phyloP scores from a whole-genome alignment of 2,888 invertebrate genomes.

The Uloborus plumipes region DNA sequence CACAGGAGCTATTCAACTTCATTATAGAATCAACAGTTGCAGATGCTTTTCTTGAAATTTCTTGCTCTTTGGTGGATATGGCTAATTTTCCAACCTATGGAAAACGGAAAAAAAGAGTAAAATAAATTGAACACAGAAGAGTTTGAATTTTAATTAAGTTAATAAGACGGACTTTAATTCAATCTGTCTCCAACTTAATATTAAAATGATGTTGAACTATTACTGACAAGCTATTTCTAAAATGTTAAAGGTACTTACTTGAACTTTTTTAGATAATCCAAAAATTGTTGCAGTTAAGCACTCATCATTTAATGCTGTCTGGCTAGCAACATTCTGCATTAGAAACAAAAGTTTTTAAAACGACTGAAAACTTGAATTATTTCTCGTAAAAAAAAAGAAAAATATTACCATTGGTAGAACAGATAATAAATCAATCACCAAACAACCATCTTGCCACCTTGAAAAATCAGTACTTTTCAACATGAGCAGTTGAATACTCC shows the following conservation, averaged over 20 bases:
- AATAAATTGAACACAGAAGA: not conserved
- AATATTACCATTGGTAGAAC: conserved; percentile 25
- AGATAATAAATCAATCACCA: conserved; percentile 18
- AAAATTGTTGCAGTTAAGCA: conserved; percentile 22
- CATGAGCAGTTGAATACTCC: conserved; percentile 21
- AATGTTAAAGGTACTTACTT: conserved; percentile 13
- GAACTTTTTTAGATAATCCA: conserved; percentile 29
- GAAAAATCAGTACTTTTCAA: conserved; percentile 13
- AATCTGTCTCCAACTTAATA: not conserved
- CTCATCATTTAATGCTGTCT: conserved; percentile 2
- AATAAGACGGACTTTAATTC: not conserved
- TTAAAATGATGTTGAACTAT: not conserved
- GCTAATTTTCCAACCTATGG: conserved; percentile 19
- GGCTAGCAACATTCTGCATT: conserved; percentile 1
- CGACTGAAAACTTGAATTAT: not conserved
- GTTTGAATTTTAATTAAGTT: no score
- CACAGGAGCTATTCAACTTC: not conserved
- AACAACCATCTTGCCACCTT: conserved; percentile 29
- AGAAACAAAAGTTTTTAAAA: not conserved
- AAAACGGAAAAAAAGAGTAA: not conserved
- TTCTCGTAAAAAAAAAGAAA: not conserved
- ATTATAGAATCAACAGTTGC: conserved; percentile 39
- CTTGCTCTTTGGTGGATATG: not conserved
- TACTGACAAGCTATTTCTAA: not conserved
- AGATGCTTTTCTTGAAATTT: conserved; percentile 28